Evolutionary conservation across 2,113 vertebrate genomes (phyloP), one percentile per base, ranked within the genome.

Genomic region (Hippolais icterina): DNA sequence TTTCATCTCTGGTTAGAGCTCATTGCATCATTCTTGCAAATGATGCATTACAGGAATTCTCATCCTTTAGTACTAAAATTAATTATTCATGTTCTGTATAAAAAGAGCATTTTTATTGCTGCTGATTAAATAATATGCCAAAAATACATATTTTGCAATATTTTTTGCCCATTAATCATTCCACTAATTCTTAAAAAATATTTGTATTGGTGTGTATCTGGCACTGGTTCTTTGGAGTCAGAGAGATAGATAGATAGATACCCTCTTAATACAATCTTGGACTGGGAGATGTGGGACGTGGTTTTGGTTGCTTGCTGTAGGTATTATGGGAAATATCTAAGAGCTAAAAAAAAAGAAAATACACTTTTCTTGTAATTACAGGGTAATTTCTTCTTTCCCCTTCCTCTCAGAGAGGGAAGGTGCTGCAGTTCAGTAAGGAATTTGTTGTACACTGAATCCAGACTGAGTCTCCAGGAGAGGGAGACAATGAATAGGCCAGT

Each of bases 401-500:
- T 57, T 83, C 29, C 61, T 84, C 87, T 64, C 66, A 61, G 66
- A 70, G 42, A 39, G 5, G 70, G 69, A 74, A 95, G 49, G 18
- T 65, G 22, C 50, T 86, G 54, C 57, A 80, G 77, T 29, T 86
- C 57, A 56, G 46, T 70, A 83, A 74, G 54, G 42, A 63, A 90
- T 93, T 87, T 90, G 42, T 49, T 79, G 60, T 56, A 54, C 46
- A 25, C 61, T 69, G 91, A 94, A 64, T 47, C 52, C 41, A 71
- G 87, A 39, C 47, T 64, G 52, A 97, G 74, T 47, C 84, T 95
- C 90, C 91, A 83, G 65, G 90, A 93, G 84, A 95, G 84, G 91
- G 70, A 96, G 87, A 96, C 94, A 94, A 95, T 80, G 85, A 93
- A 94, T 92, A 79, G 83, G 90, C 77, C 80, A 66, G 47, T 29